These are phyloP conservation scores for Denticeps clupeoides DNA, from an alignment of 2,797 vertebrate species.

Conservation along the genomic window DNA sequence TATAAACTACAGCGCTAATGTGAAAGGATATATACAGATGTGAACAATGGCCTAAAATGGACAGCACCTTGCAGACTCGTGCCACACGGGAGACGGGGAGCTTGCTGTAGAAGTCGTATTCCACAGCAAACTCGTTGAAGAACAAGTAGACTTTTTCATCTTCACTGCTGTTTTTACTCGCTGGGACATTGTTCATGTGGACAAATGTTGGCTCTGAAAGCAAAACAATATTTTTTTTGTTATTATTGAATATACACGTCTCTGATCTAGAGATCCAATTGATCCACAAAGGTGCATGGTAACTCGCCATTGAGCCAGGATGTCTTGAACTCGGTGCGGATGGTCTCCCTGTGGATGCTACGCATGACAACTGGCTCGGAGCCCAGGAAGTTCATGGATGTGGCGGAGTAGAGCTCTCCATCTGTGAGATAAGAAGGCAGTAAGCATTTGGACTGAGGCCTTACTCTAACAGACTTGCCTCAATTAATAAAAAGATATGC, in stretches of 20 bases:
- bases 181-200: slow-evolving; percentile 58
- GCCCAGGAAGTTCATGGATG: slow-evolving; percentile 69
- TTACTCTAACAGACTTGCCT: no score
- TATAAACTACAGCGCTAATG: background rate
- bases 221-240: background rate
- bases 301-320: slow-evolving; percentile 61
- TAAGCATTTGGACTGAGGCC: no score
- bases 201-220: slow-evolving; percentile 60
- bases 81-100: slow-evolving; percentile 65
- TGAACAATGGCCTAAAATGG: background rate
- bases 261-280: no score
- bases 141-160: slow-evolving; percentile 76
- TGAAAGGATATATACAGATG: background rate
- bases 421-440: slow-evolving; percentile 38
- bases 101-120: slow-evolving; percentile 67
- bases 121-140: slow-evolving; percentile 69
- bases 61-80: slow-evolving; percentile 67
- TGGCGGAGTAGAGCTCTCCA: slow-evolving; percentile 62
- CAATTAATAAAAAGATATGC: background rate
- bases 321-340: slow-evolving; percentile 61
- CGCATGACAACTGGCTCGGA: slow-evolving; percentile 56
- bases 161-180: slow-evolving; percentile 51
- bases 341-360: slow-evolving; percentile 34
- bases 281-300: no score
- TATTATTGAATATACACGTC: no score